Conservation (phyloP, 2,888 invertebrate species). For the Folsomia candida region DNA sequence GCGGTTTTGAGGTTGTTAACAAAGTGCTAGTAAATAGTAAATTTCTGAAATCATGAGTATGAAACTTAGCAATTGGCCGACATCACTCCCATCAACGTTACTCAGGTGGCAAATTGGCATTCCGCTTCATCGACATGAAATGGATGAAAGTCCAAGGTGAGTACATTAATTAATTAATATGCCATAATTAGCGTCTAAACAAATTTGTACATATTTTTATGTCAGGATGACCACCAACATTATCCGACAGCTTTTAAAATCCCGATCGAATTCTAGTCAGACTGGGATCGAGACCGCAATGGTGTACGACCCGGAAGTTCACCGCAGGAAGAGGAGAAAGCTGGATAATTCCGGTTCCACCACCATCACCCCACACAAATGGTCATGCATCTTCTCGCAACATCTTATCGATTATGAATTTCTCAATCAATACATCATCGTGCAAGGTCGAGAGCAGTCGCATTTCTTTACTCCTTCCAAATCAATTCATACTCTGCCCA, state of each 20-base stretch:
- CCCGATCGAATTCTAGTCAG: not conserved
- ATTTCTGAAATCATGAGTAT: no score
- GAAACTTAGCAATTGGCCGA: not conserved
- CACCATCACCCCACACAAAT: no score
- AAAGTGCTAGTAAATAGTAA: no score
- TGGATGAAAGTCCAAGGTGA: not conserved
- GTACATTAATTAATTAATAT: not conserved
- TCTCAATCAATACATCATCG: not conserved
- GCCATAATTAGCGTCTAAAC: not conserved
- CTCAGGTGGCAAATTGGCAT: not conserved
- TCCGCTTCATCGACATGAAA: not conserved
- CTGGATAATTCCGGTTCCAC: not conserved
- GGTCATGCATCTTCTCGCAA: no score
- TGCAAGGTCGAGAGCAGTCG: not conserved
- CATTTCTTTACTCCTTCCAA: not conserved
- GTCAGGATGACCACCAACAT: not conserved
- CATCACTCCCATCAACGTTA: not conserved
- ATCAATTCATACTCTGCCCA: not conserved
- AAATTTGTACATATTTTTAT: no score
- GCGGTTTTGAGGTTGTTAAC: no score
- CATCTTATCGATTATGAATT: not conserved
- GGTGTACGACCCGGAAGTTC: not conserved
- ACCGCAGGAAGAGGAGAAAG: not conserved
- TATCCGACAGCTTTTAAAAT: not conserved
- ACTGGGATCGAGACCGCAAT: not conserved